phyloP scores from a whole-genome alignment of 1,140 invertebrate genomes.

The Drosophila sulfurigaster region DNA sequence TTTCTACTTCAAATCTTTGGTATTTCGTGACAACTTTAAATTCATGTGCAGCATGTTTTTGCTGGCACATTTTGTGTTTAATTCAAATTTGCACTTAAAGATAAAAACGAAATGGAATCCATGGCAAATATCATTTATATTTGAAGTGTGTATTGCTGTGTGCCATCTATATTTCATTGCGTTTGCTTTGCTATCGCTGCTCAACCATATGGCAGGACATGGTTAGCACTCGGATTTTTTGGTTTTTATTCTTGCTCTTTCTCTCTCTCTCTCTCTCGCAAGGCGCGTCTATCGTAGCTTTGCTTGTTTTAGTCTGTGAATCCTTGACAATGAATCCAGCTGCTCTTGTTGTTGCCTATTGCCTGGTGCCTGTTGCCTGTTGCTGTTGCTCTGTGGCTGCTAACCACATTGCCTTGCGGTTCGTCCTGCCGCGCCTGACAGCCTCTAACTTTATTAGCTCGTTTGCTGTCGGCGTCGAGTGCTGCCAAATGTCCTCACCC shows the following conservation, averaged over 20 bases:
- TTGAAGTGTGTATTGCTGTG: background rate
- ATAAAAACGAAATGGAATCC: background rate
- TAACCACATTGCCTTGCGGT: conserved; percentile 71
- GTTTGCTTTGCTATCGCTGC: background rate
- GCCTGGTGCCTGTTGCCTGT: background rate
- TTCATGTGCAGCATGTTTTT: no score
- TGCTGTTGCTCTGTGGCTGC: conserved; percentile 11
- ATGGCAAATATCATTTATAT: background rate
- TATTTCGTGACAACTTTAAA: no score
- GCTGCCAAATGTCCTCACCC: background rate
- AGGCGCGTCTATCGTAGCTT: background rate
- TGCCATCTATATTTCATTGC: background rate
- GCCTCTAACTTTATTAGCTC: conserved; percentile 77
- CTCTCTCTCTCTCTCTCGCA: background rate
- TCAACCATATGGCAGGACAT: conserved; percentile 3
- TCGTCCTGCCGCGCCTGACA: conserved; percentile 66
- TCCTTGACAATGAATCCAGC: conserved; percentile 50
- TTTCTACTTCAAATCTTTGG: no score
- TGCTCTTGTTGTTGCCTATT: conserved; percentile 10
- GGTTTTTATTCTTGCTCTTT: background rate
- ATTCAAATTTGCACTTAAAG: background rate
- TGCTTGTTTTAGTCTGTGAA: conserved; percentile 23
- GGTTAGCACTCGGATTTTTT: background rate
- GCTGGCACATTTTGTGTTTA: no score
- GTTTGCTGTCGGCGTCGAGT: conserved; percentile 69